These are phyloP conservation scores for Maccullochella peelii DNA, from an alignment of 2,113 vertebrate species.

Conservation along the genomic window DNA sequence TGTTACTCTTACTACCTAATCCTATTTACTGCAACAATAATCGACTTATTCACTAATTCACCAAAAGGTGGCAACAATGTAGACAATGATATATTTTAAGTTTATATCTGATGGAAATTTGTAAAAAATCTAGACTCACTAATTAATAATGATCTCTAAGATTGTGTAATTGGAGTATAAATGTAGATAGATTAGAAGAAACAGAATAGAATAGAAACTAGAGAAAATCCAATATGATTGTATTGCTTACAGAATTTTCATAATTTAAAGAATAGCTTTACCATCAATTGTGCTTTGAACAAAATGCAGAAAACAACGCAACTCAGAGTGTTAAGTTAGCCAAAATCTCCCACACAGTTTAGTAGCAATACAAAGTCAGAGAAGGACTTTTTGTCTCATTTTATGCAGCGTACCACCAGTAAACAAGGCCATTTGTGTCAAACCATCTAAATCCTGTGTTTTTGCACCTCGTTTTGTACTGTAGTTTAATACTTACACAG, in stretches of 20 bases:
- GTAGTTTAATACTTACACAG: slow-evolving; percentile 23
- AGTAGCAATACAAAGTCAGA: neutral
- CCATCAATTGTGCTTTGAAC: neutral
- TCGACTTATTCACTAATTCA: no score
- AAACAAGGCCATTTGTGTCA: slow-evolving; percentile 9
- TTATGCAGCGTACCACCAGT: neutral
- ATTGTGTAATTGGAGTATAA: neutral
- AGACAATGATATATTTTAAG: neutral
- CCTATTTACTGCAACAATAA: neutral
- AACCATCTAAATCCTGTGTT: neutral
- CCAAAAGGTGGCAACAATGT: neutral
- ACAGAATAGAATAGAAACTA: neutral
- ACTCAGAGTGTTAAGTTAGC: neutral
- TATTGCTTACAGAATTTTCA: neutral
- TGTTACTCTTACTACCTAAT: neutral
- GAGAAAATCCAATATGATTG: neutral
- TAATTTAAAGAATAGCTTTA: neutral
- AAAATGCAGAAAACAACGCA: neutral
- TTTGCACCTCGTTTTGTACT: neutral
- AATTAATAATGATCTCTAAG: neutral
- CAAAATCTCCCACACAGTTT: neutral
- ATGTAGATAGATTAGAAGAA: no score
- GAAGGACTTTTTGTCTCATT: neutral
- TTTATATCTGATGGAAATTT: neutral
- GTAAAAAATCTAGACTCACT: neutral